Base-by-base conservation (phyloP, 2,113 vertebrate genomes). In the Rhipidura dahli region DNA sequence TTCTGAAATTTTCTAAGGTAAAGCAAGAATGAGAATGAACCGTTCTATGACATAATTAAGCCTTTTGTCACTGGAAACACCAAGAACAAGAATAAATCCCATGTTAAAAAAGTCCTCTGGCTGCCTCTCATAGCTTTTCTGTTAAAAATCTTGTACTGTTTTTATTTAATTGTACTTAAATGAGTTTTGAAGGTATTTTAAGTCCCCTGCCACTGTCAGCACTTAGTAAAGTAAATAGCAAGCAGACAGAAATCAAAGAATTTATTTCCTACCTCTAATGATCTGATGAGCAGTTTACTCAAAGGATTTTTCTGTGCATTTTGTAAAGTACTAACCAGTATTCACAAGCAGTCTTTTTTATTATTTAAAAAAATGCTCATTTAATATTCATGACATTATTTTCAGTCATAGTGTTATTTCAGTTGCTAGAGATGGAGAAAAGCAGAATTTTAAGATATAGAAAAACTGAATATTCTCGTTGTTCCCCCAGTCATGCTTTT, bases 201-300 rank as follows among this genome's bases (percentile, higher is more conserved):
- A 80, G 53, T 73, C 47, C 37, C 49, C 31, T 86, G 45, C 15
- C n/a, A 30, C 50, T 59, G 61, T 95, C 69, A 91, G 44, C 83
- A 71, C 56, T 87, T 66, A 68, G 40, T 39, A 53, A 70, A 94
- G 68, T 72, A 78, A 95, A 69, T 23, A 93, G 54, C 63, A 96
- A 91, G 30, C 39, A 88, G 82, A 65, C 28, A 80, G 61, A 91
- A 91, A 93, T 71, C 14, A 61, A 95, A 85, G 6, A 79, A 61
- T 85, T 96, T 83, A 44, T 94, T 90, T 94, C 42, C 51, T 89
- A 19, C 50, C 51, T 93, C 23, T 85, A 80, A 83, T 86, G 54
- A 73, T 63, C 51, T 80, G 59, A 66, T 90, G 70, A 90, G 68
- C 80, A 80, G 26, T 86, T 91, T 80, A 30, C 63, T 77, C 47